phyloP scores from a whole-genome alignment of 2,888 invertebrate species.

The Melieria picta region DNA sequence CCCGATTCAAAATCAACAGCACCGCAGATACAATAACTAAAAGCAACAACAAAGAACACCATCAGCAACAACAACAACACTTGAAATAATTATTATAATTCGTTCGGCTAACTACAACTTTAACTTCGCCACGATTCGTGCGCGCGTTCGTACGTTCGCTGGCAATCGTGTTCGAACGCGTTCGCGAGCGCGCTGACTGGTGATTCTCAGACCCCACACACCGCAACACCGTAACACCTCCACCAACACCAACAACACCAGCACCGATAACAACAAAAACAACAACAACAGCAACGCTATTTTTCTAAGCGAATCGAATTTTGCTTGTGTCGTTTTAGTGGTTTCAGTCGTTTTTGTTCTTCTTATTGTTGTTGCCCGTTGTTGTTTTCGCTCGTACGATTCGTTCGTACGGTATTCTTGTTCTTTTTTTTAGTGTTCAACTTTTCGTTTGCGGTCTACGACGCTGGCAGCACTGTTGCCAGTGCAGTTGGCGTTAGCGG shows the following conservation, averaged over 20 bases:
- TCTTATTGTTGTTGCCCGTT: slow-evolving; percentile 11
- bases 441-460: slow-evolving; percentile 15
- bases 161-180: slow-evolving; percentile 18
- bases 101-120: slow-evolving; percentile 15
- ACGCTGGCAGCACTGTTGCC: slow-evolving; percentile 17
- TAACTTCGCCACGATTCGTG: neutral
- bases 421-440: slow-evolving; percentile 8
- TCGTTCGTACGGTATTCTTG: neutral
- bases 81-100: slow-evolving; percentile 13
- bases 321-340: slow-evolving; percentile 11
- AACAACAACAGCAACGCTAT: neutral
- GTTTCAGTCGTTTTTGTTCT: slow-evolving; percentile 1
- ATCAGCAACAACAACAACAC: neutral
- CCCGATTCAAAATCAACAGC: neutral
- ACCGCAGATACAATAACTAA: neutral
- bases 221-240: neutral
- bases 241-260: no score
- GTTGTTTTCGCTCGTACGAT: slow-evolving; percentile 21
- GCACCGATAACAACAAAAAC: no score
- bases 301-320: slow-evolving; percentile 4
- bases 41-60: neutral
- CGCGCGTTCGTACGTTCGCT: slow-evolving; percentile 12
- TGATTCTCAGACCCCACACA: slow-evolving; percentile 4
- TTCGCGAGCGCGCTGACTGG: no score
- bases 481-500: slow-evolving; percentile 9